phyloP scores from a whole-genome alignment of 2,113 vertebrate genomes.

The Gnathonemus echidnorhynchus region DNA sequence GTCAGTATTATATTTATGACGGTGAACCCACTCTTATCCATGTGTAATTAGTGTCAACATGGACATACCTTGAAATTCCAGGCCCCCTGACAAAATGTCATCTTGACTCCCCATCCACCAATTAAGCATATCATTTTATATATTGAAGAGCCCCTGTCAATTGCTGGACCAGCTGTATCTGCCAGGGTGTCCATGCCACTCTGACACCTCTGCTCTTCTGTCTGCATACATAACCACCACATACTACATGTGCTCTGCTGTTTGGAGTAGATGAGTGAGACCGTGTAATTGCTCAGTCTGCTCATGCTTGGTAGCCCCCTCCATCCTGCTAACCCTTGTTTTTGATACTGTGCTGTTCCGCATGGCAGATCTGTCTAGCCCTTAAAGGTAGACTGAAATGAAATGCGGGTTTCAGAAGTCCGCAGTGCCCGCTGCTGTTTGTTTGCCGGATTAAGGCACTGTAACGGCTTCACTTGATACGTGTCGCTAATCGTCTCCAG shows the following conservation, averaged over 20 bases:
- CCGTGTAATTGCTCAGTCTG: background rate
- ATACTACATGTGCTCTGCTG: background rate
- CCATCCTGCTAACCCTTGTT: background rate
- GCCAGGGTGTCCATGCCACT: background rate
- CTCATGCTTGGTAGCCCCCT: background rate
- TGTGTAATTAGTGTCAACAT: background rate
- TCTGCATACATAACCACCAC: background rate
- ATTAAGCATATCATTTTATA: background rate
- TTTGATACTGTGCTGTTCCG: background rate
- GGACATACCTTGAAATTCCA: background rate
- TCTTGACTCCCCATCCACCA: background rate
- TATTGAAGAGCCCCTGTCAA: background rate
- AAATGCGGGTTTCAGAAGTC: background rate
- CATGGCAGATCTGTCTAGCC: background rate
- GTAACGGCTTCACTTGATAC: background rate
- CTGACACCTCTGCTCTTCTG: background rate
- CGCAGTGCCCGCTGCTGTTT: background rate
- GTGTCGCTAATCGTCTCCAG: background rate
- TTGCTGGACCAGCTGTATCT: background rate
- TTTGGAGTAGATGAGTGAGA: background rate
- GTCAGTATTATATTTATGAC: background rate
- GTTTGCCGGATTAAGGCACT: background rate
- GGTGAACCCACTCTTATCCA: background rate
- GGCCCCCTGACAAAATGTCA: background rate
- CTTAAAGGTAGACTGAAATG: background rate